These are phyloP conservation scores for Oxyura jamaicensis DNA, from an alignment of 2,113 vertebrate species.

Conservation along the genomic window DNA sequence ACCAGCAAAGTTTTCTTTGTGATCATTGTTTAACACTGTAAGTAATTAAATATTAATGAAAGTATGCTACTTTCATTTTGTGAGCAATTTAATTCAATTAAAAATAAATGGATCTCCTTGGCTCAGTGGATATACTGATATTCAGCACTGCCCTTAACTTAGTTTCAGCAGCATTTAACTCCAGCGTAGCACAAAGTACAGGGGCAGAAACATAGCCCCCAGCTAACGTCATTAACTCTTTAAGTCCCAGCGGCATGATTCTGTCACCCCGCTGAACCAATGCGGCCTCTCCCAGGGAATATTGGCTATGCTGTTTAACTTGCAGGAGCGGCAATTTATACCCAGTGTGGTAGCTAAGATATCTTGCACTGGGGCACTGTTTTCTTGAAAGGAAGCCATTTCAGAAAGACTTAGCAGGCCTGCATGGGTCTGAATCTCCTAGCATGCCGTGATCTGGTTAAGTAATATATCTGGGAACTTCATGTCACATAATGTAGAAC, in stretches of 20 bases:
- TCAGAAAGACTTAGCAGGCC: conserved; percentile 61
- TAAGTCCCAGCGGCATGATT: conserved; percentile 42
- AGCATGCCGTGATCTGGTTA: conserved; percentile 45
- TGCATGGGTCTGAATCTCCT: conserved; percentile 37
- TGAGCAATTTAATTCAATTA: conserved; percentile 89
- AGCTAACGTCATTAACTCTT: conserved; percentile 62
- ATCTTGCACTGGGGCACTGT: conserved; percentile 60
- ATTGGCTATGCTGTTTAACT: conserved; percentile 40
- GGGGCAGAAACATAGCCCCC: conserved; percentile 31
- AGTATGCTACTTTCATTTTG: conserved; percentile 85
- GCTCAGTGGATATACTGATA: conserved; percentile 80
- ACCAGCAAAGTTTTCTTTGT: conserved; percentile 79
- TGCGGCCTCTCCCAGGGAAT: conserved; percentile 25
- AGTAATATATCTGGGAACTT: conserved; percentile 67
- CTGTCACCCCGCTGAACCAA: conserved; percentile 43
- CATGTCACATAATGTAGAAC: conserved; percentile 46
- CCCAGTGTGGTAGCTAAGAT: conserved; percentile 55
- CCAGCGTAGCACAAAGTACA: conserved; percentile 60
- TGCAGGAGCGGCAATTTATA: conserved; percentile 34
- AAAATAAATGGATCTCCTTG: conserved; percentile 85
- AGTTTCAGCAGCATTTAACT: conserved; percentile 67
- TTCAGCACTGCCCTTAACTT: conserved; percentile 74
- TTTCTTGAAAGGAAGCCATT: conserved; percentile 67
- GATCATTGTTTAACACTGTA: conserved; percentile 83
- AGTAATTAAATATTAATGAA: conserved; percentile 87